phyloP scores from a whole-genome alignment of 2,797 vertebrate genomes.

The Mus caroli region DNA sequence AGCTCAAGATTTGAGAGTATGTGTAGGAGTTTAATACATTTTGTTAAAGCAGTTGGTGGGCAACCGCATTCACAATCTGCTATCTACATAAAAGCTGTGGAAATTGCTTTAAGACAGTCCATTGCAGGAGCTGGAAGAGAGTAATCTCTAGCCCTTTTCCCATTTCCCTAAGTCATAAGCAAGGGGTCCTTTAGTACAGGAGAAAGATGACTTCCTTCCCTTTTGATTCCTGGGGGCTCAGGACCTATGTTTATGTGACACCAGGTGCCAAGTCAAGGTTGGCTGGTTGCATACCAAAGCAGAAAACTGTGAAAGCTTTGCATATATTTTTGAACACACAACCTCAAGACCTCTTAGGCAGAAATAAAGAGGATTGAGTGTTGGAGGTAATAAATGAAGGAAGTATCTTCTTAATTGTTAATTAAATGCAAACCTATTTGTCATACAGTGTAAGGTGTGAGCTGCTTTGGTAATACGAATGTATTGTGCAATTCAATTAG shows the following conservation, averaged over 20 bases:
- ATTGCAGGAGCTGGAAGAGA: background rate
- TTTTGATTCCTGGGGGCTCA: background rate
- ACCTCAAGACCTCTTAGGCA: constrained; percentile 63
- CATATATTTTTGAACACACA: constrained; percentile 60
- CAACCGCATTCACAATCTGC: background rate
- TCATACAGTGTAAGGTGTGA: constrained; percentile 21
- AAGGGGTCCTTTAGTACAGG: constrained; percentile 20
- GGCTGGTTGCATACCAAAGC: constrained; percentile 24
- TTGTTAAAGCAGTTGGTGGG: background rate
- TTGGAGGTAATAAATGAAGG: constrained; percentile 63
- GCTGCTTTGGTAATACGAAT: background rate
- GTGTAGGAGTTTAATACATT: background rate
- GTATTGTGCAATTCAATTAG: background rate
- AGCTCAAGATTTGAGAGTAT: background rate
- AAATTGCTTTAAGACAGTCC: constrained; percentile 16
- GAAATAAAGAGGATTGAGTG: constrained; percentile 69
- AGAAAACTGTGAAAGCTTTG: constrained; percentile 33
- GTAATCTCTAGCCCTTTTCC: background rate
- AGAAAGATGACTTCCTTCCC: background rate
- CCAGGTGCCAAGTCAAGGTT: constrained; percentile 57
- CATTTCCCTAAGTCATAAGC: constrained; percentile 40
- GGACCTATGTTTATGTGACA: background rate
- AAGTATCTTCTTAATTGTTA: constrained; percentile 57
- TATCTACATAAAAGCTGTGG: background rate
- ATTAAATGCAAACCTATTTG: constrained; percentile 57